Base-by-base conservation (phyloP, 1,140 invertebrate genomes). In the Hylaeus anthracinus region DNA sequence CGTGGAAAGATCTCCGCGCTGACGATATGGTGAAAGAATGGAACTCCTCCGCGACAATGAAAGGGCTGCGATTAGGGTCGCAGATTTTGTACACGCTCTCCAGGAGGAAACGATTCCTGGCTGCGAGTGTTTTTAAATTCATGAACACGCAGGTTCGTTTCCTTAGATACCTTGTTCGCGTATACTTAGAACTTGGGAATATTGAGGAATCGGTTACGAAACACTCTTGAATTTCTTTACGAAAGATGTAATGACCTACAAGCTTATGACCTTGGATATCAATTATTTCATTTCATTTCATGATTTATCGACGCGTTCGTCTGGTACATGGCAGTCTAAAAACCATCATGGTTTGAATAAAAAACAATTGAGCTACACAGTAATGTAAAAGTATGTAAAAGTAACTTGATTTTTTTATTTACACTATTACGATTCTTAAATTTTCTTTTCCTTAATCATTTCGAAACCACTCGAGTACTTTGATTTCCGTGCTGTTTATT, bases 1-100 rank as follows among this genome's bases (percentile, higher is more conserved):
- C 97, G 39, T 99, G 99, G 98, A 99, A 99, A 91, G 98, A 99
- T 93, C 88, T 97, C 48, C 94, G 98, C 75, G 97, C 98, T 45
- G 95, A 96, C 87, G 90, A 95, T 51, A 92, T 98, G 73, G 98
- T 99, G 0, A 95, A 96, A 67, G 91, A 96, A 86, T 98, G 97
- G 97, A 99, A 99, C 92, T 93, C 95, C 10, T 98, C 98, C 5
- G 94, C 96, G 63, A 95, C 94, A 5, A 94, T 98, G 88, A 97
- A 95, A 93, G 95, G 92, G 64, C 88, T 97, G 8, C 95, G 95
- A 85, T 88, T 94, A 43, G 95, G 94, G 15, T 95, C 96, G 8
- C 95, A 95, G 82, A 83, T 96, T 14, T 91, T 98, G 1, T 97
- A 98, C 90, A 92, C 96, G 26, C 67, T 99, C 2, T 96, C 97